phyloP scores from a whole-genome alignment of 2,113 vertebrate genomes.

The Rana temporaria region DNA sequence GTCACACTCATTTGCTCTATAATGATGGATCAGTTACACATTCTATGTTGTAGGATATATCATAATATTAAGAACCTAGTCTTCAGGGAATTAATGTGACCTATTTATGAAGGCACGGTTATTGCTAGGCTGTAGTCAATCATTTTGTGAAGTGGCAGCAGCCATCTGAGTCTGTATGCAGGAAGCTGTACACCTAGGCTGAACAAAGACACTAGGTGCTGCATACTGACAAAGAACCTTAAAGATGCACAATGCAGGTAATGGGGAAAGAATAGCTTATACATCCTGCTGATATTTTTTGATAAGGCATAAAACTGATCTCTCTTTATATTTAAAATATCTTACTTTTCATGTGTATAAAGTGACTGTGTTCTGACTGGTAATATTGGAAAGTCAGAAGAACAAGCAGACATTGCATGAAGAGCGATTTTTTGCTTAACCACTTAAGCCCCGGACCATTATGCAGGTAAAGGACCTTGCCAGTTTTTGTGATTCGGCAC shows the following conservation, averaged over 20 bases:
- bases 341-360: background rate
- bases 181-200: background rate
- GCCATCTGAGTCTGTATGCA: conserved; percentile 3
- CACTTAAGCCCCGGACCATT: too few species aligned
- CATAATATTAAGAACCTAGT: background rate
- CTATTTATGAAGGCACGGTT: conserved; percentile 8
- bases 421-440: too few species aligned
- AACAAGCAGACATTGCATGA: too few species aligned
- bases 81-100: conserved; percentile 19
- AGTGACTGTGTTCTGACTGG: background rate
- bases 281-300: conserved; percentile 23
- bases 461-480: too few species aligned
- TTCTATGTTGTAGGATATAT: background rate
- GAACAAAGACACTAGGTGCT: conserved; percentile 40
- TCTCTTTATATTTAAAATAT: background rate
- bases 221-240: conserved; percentile 20
- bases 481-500: too few species aligned
- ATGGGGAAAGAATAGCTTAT: conserved; percentile 1
- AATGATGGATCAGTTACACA: too few species aligned
- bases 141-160: conserved; percentile 10
- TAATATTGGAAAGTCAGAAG: background rate
- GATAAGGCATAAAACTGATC: background rate
- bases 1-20: too few species aligned
- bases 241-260: conserved; percentile 32
- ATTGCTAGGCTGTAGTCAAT: conserved; percentile 24